Conservation (phyloP, 1,140 invertebrate species). For the Hesperophylax magnus region DNA sequence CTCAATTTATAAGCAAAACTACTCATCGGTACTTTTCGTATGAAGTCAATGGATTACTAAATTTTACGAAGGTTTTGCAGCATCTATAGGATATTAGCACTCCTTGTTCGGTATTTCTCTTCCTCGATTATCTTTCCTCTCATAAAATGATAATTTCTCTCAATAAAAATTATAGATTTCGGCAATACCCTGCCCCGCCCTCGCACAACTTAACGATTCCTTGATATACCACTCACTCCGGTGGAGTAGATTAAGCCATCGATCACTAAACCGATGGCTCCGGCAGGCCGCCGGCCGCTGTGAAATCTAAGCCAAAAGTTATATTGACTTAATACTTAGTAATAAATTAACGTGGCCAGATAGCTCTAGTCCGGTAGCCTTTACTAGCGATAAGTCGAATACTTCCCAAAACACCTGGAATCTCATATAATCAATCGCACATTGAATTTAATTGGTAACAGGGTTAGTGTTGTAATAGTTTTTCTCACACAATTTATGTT, state of each 20-base stretch:
- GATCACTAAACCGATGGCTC: neutral
- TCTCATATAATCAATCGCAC: slow-evolving; percentile 5
- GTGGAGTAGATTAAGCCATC: neutral
- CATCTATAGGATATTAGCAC: too few relatives aligned
- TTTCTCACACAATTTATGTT: too few relatives aligned
- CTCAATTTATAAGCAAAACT: too few relatives aligned
- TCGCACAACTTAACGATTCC: neutral
- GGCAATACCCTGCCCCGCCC: too few relatives aligned
- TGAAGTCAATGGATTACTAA: too few relatives aligned
- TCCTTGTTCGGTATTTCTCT: neutral
- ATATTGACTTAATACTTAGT: neutral
- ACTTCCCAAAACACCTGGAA: neutral
- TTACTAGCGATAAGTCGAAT: too few relatives aligned
- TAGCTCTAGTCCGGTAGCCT: neutral
- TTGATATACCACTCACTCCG: slow-evolving; percentile 11
- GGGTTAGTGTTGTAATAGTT: too few relatives aligned
- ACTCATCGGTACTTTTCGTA: too few relatives aligned
- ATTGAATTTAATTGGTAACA: too few relatives aligned
- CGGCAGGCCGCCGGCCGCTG: neutral
- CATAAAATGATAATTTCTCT: too few relatives aligned
- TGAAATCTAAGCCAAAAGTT: slow-evolving; percentile 10
- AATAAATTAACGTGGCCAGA: neutral
- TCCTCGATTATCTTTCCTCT: neutral
- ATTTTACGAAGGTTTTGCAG: too few relatives aligned
- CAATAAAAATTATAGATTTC: too few relatives aligned